Evolutionary conservation across 37 sponge, comb jelly and placozoan genomes (phyloP), one percentile per base, ranked within the genome.

Genomic region (Beroe ovata): DNA sequence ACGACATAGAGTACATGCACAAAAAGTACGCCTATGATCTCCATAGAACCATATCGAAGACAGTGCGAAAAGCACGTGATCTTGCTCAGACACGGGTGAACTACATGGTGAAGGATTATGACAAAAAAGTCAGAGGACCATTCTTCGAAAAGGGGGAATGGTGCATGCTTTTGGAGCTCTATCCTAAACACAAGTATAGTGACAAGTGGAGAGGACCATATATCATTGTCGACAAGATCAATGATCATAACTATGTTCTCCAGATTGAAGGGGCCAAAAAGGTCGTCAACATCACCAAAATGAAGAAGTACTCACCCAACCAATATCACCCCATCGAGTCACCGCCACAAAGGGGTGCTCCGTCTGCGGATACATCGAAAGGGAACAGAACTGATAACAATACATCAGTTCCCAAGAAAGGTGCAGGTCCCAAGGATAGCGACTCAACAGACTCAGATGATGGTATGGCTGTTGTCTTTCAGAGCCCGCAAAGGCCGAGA

Each of bases 121-220:
- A 77, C 54, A 77, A 77, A 54, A 77, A 29, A 20, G 54, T 77
- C 0, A 33, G 54, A 22, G 84, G 84, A 32, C 84, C 84, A 39
- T 77, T 32, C 54, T 77, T 40, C 54, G 33, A 77, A 20, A 23
- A 30, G n/a, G 84, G 47, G 14, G 84, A 77, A 20, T 77, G 42
- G 54, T 39, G 42, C 21, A 36, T 77, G 35, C 54, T 42, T n/a
- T 35, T 42, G 22, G 69, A 66, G 30, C 69, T 66, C 18, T 66
- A 30, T 18, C 69, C 69, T 25, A 66, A 66, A 32, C 69, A 66
- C 69, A 66, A 66, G 69, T 66, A 66, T 30, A 30, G 32, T 66
- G 69, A 66, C n/a, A 39, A 54, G 3, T 77, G 41, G 41, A 40
- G 22, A 40, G 84, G 84, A 16, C 84, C 84, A 2, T 77, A 77